Evolutionary conservation across 2,797 vertebrate species (phyloP), one percentile per base, ranked within the genome.

Genomic region (Onychomys leucogaster): DNA sequence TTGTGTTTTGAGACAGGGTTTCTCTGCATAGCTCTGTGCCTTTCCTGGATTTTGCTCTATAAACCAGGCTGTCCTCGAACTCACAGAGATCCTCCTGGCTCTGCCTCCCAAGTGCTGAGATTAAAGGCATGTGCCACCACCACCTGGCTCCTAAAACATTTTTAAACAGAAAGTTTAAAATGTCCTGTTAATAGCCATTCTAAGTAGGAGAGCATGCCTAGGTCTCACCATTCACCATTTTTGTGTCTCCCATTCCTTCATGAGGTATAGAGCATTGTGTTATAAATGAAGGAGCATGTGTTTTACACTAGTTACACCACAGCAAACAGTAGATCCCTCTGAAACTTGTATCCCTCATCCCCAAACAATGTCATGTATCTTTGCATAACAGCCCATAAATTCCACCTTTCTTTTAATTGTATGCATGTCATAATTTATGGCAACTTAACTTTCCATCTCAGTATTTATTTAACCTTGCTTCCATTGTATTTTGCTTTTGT

Each of bases 401-500:
- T 73, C 46, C 29, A 83, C 14, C 37, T 89, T 12, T 57, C 75
- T 59, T 55, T 43, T 23, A 76, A 43, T 11, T 61, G 2, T 55
- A 67, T 55, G 77, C 16, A 6, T 43, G 9, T 13, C 5, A 49
- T 63, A 77, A 63, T 84, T 34, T 73, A 34, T 2, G 14, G 82
- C 41, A 83, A 90, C 11, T 81, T 52, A 86, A 29, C 7, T n/a
- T 84, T 96, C 73, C 23, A 46, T 90, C 63, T 92, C 43, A 41
- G 61, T 80, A 80, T 61, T 59, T 65, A 78, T 59, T 88, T 94
- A 52, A 0, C 27, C 77, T 82, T 82, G 12, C 43, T 90, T 93
- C 46, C 25, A 65, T 90, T 96, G 82, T 67, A 13, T 25, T 93
- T 77, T 95, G 67, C 52, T 32, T 71, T 69, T 17, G 29, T 55